Conservation (phyloP, 2,113 vertebrate genomes). For the Stigmatopora argus region DNA sequence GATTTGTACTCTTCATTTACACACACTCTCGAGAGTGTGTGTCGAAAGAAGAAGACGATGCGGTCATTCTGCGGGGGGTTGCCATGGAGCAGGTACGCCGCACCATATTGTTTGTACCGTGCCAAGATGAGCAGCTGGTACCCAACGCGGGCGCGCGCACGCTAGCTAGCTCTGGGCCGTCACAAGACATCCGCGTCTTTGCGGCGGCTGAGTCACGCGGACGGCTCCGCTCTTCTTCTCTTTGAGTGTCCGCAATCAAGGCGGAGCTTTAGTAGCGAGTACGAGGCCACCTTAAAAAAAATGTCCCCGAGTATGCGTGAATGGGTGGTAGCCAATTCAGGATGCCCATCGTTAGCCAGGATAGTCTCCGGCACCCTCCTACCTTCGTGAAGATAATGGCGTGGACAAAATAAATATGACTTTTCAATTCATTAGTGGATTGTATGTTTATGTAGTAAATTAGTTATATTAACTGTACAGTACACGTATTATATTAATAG, state of each 20-base stretch:
- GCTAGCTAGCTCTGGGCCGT: slow-evolving; percentile 31
- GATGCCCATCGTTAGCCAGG: too few relatives aligned
- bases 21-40: background rate
- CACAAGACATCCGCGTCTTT: slow-evolving; percentile 20
- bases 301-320: too few relatives aligned
- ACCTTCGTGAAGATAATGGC: too few relatives aligned
- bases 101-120: slow-evolving; percentile 51
- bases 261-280: too few relatives aligned
- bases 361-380: too few relatives aligned
- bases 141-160: background rate
- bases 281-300: too few relatives aligned
- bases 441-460: too few relatives aligned
- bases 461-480: too few relatives aligned
- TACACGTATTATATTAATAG: too few relatives aligned
- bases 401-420: too few relatives aligned
- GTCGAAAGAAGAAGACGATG: background rate
- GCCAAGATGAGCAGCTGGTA: slow-evolving; percentile 67
- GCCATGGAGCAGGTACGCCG: slow-evolving; percentile 31
- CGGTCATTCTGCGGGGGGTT: slow-evolving; percentile 24
- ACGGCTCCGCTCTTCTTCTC: slow-evolving; percentile 15
- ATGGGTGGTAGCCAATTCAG: too few relatives aligned
- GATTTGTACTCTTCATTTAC: background rate
- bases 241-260: slow-evolving; percentile 25
- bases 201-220: slow-evolving; percentile 43
- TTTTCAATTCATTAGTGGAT: too few relatives aligned